These are phyloP conservation scores for Drosophila guanche DNA, from an alignment of 1,140 invertebrate genomes.

Conservation along the genomic window DNA sequence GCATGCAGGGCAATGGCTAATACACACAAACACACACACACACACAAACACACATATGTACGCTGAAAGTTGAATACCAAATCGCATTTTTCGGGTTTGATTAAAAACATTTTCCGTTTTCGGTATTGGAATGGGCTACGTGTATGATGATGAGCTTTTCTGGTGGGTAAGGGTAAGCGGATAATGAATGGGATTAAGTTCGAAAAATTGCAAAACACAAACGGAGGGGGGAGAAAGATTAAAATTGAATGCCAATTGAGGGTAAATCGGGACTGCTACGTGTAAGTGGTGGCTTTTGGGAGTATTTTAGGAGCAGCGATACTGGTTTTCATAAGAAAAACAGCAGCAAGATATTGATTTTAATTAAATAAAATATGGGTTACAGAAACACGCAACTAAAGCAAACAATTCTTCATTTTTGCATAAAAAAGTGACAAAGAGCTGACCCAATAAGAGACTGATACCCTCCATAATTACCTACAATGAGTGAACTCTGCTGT, in stretches of 20 bases:
- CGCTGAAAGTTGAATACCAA: slow-evolving; percentile 26
- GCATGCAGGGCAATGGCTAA: slow-evolving; percentile 26
- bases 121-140: slow-evolving; percentile 14
- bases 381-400: too few species aligned
- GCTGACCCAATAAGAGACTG: slow-evolving; percentile 7
- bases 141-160: background rate
- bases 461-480: background rate
- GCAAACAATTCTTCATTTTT: too few species aligned
- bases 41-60: slow-evolving; percentile 7
- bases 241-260: background rate
- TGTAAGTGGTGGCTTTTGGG: too few species aligned
- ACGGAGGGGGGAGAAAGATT: slow-evolving; percentile 8
- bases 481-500: background rate
- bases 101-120: slow-evolving; percentile 47
- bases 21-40: slow-evolving; percentile 16
- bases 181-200: slow-evolving; percentile 12
- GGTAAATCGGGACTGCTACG: too few species aligned
- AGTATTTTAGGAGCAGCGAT: too few species aligned
- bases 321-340: too few species aligned
- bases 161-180: slow-evolving; percentile 2
- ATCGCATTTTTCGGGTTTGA: slow-evolving; percentile 50
- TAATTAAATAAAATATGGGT: too few species aligned
- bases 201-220: slow-evolving; percentile 2
- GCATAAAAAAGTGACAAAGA: background rate
- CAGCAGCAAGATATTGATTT: too few species aligned